Evolutionary conservation across 2,113 vertebrate species (phyloP), one percentile per base, ranked within the genome.

Genomic region (Tupaia tana): DNA sequence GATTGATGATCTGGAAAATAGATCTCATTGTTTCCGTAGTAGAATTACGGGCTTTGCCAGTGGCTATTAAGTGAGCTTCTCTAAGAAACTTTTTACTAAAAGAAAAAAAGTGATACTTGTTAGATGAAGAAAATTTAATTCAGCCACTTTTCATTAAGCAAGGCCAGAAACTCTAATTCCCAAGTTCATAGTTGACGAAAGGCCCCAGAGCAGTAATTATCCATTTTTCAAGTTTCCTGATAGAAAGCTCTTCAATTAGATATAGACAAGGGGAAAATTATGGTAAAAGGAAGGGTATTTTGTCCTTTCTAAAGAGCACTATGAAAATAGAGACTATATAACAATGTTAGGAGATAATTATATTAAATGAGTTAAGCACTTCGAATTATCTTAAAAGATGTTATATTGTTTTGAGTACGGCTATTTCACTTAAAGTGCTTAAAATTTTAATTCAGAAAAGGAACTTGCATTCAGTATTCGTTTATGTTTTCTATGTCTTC

Each of bases 41-140:
- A 96, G 96, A 98, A 98, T 98, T 97, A 97, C 75, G 78, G 80
- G 84, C 69, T 96, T 98, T 98, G 96, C 96, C 79, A 64, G 67
- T 96, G 86, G 86, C 93, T 97, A 59, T 97, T 96, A 95, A 64
- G 77, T 94, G 77, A 97, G 92, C 94, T 84, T 69, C 95, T 93
- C 96, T 87, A 90, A 92, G 94, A 98, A 96, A 97, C 90, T 97
- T 98, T 97, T 98, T 96, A 94, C 56, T 77, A 92, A 91, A 20
- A 43, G 79, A 7, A 29, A 78, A 98, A 97, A 79, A 91, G 93
- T 95, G 9, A 79, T 87, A 94, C 93, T 97, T 96, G 74, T 97
- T 97, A 97, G 77, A 91, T 96, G 95, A 97, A 70, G 56, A 93
- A 81, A 94, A 96, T 97, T 97, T 97, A 95, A 97, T 98, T 98